Evolutionary conservation across 2,888 invertebrate species (phyloP).

Genomic region (Lithophane leautieri): DNA sequence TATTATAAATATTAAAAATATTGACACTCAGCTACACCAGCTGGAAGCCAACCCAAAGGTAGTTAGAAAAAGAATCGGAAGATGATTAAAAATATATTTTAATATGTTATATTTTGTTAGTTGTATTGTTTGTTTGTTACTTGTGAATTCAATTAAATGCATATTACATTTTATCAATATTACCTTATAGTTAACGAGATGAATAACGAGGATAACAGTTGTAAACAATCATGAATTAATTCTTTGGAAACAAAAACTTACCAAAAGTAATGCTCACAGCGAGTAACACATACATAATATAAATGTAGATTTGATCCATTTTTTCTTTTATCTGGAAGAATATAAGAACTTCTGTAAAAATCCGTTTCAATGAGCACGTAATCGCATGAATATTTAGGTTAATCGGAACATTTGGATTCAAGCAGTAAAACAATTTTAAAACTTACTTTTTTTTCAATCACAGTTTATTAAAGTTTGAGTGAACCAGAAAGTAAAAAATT

Average conservation of each 20-base stretch:
- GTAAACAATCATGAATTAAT: neutral
- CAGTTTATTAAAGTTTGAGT: no score
- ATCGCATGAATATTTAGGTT: neutral
- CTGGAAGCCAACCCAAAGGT: neutral
- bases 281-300: slow-evolving; percentile 10
- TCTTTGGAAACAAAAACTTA: slow-evolving; percentile 20
- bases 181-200: no score
- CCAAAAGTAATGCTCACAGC: slow-evolving; percentile 23
- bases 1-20: neutral
- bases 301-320: slow-evolving; percentile 34
- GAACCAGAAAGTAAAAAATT: neutral
- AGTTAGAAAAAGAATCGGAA: neutral
- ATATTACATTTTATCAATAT: neutral
- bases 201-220: no score
- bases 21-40: neutral
- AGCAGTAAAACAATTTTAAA: neutral
- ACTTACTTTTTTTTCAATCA: slow-evolving; percentile 15
- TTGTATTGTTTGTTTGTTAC: neutral
- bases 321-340: slow-evolving; percentile 15
- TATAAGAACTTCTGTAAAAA: neutral
- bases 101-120: no score
- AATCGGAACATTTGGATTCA: neutral
- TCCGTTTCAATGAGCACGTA: neutral
- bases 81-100: neutral
- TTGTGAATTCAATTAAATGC: neutral